phyloP scores from a whole-genome alignment of 2,888 invertebrate genomes.

The Drosophila vallismaia region DNA sequence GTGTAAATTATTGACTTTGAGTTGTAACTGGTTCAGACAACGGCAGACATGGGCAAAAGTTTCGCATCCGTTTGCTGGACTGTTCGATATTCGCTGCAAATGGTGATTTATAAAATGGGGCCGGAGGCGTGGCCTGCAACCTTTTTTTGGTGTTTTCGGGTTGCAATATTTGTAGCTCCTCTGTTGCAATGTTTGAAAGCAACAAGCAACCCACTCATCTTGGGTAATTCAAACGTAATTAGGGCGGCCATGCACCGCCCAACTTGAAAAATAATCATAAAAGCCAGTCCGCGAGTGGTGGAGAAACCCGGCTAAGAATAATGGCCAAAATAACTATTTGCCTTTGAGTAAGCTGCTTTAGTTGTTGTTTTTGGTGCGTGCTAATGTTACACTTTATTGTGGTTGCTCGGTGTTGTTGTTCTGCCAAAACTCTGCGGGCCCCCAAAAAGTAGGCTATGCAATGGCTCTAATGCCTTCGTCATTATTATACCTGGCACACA shows the following conservation, averaged over 20 bases:
- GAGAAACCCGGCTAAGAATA: slow-evolving; percentile 35
- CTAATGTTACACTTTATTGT: slow-evolving; percentile 64
- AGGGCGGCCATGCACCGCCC: slow-evolving; percentile 48
- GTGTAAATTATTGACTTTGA: slow-evolving; percentile 47
- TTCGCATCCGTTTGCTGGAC: slow-evolving; percentile 24
- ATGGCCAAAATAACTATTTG: slow-evolving; percentile 63
- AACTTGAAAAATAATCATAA: slow-evolving; percentile 15
- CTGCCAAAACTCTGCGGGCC: slow-evolving; percentile 37
- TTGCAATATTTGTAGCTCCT: slow-evolving; percentile 26
- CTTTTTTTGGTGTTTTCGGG: slow-evolving; percentile 38
- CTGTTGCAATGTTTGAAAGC: slow-evolving; percentile 10
- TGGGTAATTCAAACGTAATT: slow-evolving; percentile 57
- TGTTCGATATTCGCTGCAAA: slow-evolving; percentile 44
- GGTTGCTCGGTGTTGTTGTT: slow-evolving; percentile 27
- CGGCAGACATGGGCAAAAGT: slow-evolving; percentile 8
- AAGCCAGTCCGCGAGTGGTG: slow-evolving; percentile 1
- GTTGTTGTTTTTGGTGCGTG: slow-evolving; percentile 62
- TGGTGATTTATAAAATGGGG: slow-evolving; percentile 54
- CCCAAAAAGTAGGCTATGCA: slow-evolving; percentile 74
- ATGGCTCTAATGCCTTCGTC: slow-evolving; percentile 73
- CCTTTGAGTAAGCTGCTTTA: slow-evolving; percentile 37
- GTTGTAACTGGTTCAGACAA: not conserved
- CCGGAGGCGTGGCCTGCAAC: slow-evolving; percentile 56
- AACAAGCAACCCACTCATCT: slow-evolving; percentile 37
- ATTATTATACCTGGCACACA: slow-evolving; percentile 65